Evolutionary conservation across 2,888 invertebrate species (phyloP).

Genomic region (Agonopterix alstromeriana): DNA sequence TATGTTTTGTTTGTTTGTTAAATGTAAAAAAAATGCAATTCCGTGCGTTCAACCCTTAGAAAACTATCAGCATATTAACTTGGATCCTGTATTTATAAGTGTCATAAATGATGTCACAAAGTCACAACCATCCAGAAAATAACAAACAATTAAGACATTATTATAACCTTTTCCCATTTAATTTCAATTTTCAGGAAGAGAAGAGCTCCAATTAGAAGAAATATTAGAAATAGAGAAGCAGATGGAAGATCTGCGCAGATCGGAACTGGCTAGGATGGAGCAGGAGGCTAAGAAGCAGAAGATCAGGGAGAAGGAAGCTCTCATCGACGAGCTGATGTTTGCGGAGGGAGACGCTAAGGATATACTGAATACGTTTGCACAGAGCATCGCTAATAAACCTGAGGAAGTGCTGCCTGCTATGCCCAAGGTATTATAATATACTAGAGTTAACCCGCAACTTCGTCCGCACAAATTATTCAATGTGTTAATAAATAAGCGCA

Average conservation of each 20-base stretch:
- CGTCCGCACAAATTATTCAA: too few species aligned
- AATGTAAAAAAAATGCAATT: too few species aligned
- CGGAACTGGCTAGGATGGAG: conserved; percentile 81
- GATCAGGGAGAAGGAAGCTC: conserved; percentile 90
- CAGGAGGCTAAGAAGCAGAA: conserved; percentile 88
- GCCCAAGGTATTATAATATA: conserved; percentile 38
- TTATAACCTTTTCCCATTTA: too few species aligned
- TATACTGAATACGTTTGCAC: conserved; percentile 89
- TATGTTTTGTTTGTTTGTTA: too few species aligned
- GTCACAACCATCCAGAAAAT: too few species aligned
- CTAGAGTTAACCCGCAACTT: too few species aligned
- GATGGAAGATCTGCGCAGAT: conserved; percentile 83
- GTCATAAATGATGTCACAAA: too few species aligned
- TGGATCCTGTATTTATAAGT: too few species aligned
- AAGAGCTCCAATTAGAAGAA: conserved; percentile 92
- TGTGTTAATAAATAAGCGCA: too few species aligned
- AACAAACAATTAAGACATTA: too few species aligned
- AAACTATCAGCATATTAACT: too few species aligned
- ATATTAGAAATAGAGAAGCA: conserved; percentile 88
- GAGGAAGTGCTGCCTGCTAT: conserved; percentile 70
- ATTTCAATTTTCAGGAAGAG: conserved; percentile 70
- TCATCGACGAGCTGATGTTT: conserved; percentile 97
- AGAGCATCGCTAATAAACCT: conserved; percentile 81
- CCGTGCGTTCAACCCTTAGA: too few species aligned
- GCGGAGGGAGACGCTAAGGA: conserved; percentile 93